Evolutionary conservation across 2,888 invertebrate genomes (phyloP).

Genomic region (Eugnorisma glareosa): DNA sequence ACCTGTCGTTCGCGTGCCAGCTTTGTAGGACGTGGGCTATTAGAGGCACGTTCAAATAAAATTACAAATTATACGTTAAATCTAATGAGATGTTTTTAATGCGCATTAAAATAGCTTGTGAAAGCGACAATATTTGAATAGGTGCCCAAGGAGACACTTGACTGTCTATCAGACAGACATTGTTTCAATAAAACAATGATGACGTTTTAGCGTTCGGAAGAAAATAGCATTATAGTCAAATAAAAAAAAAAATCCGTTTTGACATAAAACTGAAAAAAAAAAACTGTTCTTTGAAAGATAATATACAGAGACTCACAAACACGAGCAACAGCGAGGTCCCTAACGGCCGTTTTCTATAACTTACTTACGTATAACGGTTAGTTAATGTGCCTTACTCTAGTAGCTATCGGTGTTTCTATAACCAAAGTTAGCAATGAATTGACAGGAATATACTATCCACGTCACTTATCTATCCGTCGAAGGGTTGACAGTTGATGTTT

Average conservation of each 20-base stretch:
- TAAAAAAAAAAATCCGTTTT: not conserved
- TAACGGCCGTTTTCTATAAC: no score
- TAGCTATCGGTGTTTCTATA: no score
- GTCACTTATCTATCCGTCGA: no score
- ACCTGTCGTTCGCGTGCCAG: slow-evolving; percentile 68
- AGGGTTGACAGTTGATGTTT: no score
- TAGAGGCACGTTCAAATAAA: slow-evolving; percentile 60
- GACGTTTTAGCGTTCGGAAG: not conserved
- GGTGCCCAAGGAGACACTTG: not conserved
- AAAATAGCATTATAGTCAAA: not conserved
- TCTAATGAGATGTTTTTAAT: slow-evolving; percentile 17
- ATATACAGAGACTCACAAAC: no score
- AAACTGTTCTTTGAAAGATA: no score
- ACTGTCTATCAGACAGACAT: not conserved
- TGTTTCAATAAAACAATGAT: not conserved
- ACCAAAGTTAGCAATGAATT: no score
- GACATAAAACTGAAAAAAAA: not conserved
- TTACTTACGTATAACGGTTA: no score
- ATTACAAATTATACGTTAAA: slow-evolving; percentile 37
- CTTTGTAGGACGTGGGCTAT: slow-evolving; percentile 67
- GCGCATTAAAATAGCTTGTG: slow-evolving; percentile 3
- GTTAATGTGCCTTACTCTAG: no score
- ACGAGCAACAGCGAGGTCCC: no score
- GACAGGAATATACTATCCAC: no score
- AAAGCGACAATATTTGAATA: not conserved